phyloP scores from a whole-genome alignment of 2,113 vertebrate species.

The Rhinolophus ferrumequinum region DNA sequence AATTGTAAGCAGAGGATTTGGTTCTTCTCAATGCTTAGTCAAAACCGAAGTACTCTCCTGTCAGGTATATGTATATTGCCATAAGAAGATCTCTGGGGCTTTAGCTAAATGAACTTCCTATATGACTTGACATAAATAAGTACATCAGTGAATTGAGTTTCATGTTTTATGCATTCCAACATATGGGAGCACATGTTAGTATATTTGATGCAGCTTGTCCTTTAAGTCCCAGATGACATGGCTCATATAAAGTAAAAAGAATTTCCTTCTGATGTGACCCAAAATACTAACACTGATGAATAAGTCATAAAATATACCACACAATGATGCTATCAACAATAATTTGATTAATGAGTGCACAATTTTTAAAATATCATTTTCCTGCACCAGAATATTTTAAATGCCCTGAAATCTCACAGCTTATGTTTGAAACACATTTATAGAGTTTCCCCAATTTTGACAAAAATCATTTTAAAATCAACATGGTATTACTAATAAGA shows the following conservation, averaged over 20 bases:
- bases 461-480: background rate
- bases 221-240: background rate
- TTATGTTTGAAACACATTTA: background rate
- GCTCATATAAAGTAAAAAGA: background rate
- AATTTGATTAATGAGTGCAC: background rate
- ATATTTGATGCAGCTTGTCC: background rate
- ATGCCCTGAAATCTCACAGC: background rate
- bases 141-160: background rate
- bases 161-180: background rate
- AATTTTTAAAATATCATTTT: background rate
- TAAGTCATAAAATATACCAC: background rate
- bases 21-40: background rate
- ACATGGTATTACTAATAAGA: background rate
- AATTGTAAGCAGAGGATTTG: background rate
- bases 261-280: background rate
- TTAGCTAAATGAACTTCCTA: background rate
- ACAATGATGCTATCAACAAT: background rate
- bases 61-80: background rate
- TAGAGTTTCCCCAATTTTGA: slow-evolving; percentile 3
- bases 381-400: background rate
- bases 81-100: no score
- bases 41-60: background rate
- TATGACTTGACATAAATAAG: background rate
- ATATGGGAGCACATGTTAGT: background rate
- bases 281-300: background rate